Evolutionary conservation across 1,140 invertebrate genomes (phyloP), one percentile per base, ranked within the genome.

Genomic region (Neodiprion pinetum): DNA sequence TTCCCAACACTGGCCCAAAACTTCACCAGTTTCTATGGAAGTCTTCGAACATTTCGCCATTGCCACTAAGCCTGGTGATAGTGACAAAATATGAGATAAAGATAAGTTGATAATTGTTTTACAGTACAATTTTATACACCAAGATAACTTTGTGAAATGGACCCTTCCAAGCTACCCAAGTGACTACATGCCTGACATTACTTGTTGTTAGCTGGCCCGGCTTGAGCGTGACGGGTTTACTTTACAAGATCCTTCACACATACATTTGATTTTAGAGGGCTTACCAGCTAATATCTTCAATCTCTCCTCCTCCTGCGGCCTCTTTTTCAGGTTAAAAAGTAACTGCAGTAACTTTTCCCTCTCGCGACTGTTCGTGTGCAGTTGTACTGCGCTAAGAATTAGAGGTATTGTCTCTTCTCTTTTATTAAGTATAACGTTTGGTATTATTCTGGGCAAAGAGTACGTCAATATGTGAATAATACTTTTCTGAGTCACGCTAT

Each of bases 1-100:
- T 81, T 95, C 93, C 94, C 94, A 95, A 80, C 93, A 94, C 75
- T 94, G 90, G 1, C 93, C 93, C n/a, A 95, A 85, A 68, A 95
- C 89, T 83, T 94, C 93, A 77, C 92, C 91, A 76, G 93, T 90
- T 14, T 94, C 89, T 50, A 92, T 82, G 23, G 88, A 85, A 49
- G 87, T 89, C 61, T 91, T 90, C 14, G 88, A 85, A 76, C 86
- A 82, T 79, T 92, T 90, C 10, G 92, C 92, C 80, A 94, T 91
- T 8, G 90, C 88, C 61, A 92, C 86, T 78, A 94, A 90, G 53
- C 92, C 93, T 87, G 71, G 0, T 14, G n/a, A 9, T 61, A 40
- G 5, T 61, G 53, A 67, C 74, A 74, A 50, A 74, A 72, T 40
- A 67, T 76, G n/a, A 68, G 65, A 47, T 61, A 74, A 47, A 70